Base-by-base conservation (phyloP, 2,113 vertebrate genomes). In the Xiphophorus hellerii region DNA sequence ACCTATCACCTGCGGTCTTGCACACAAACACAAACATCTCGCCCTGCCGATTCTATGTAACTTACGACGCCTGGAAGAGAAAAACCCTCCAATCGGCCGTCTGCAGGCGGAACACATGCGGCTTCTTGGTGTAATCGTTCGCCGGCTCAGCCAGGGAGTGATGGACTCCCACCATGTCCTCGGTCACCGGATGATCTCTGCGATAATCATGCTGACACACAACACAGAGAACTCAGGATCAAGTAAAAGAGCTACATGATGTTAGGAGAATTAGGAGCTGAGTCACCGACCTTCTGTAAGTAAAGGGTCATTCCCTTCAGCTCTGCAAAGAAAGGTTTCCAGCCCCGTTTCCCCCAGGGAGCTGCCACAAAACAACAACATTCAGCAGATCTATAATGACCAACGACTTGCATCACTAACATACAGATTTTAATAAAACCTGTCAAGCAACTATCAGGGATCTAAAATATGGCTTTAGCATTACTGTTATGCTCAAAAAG, bases 31-130 rank as follows among this genome's bases (percentile, higher is more conserved):
- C 35, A 62, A 3, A 33, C 37, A 33, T 5, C 9, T 68, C 0
- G 17, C n/a, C 5, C 62, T 30, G 6, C 14, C 0, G 60, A 35
- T 8, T 27, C 33, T 44, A 42, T 13, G 54, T 13, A 20, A 96
- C 97, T 96, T 84, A 98, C 97, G 93, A 88, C 5, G 96, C 95
- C 87, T 97, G 95, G 70, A 98, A 96, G n/a, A 98, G 96, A 85
- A 97, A 97, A 78, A 98, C 89, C 30, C 96, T 95, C 96, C 96
- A 95, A 84, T 98, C 96, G 0, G 97, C 96, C 0, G 97, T 97
- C 87, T 97, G 96, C 80, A 98, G 86, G 48, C 96, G 96, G 87
- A 98, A 96, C 37, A 98, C 97, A 0, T 98, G 80, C 0, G 96
- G 96, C 72, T 92, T 95, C 87, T 98, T 98, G 90, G 95, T 97